Conservation (phyloP, 2,113 vertebrate species). For the Silurus meridionalis region DNA sequence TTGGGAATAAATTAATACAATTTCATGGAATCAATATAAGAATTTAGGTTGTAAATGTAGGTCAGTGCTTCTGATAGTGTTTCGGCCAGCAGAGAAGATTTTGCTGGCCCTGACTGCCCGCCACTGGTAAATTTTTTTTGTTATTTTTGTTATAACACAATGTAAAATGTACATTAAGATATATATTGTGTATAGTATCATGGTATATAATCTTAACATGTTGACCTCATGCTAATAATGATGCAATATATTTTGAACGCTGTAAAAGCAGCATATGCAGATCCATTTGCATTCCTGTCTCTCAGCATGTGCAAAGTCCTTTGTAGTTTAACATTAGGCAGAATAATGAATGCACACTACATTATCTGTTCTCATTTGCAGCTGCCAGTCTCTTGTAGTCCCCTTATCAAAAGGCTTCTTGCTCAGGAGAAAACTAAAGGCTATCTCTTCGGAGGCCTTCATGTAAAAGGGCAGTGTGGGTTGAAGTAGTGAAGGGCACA, state of each 20-base stretch:
- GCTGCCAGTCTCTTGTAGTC: conserved; percentile 33
- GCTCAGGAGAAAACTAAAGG: conserved; percentile 29
- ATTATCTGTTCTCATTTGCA: conserved; percentile 42
- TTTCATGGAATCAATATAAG: no score
- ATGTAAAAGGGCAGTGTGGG: conserved; percentile 30
- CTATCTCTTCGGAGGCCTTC: conserved; percentile 40
- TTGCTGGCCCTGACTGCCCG: no score
- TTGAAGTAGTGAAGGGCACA: conserved; percentile 15
- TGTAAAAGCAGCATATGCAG: conserved; percentile 14
- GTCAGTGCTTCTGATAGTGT: no score
- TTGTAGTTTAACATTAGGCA: conserved; percentile 21
- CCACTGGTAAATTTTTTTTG: no score
- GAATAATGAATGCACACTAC: conserved; percentile 8
- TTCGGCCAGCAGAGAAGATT: no score
- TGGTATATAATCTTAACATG: neutral
- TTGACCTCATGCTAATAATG: neutral
- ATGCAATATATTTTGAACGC: neutral
- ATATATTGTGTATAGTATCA: neutral
- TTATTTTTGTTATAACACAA: neutral
- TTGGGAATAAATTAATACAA: no score
- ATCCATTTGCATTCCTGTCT: conserved; percentile 2
- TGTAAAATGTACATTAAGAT: neutral
- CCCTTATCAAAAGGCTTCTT: conserved; percentile 44
- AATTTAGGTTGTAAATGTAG: no score
- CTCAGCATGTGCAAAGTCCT: conserved; percentile 4